phyloP scores from a whole-genome alignment of 1,140 invertebrate genomes.

The Cotesia vestalis region DNA sequence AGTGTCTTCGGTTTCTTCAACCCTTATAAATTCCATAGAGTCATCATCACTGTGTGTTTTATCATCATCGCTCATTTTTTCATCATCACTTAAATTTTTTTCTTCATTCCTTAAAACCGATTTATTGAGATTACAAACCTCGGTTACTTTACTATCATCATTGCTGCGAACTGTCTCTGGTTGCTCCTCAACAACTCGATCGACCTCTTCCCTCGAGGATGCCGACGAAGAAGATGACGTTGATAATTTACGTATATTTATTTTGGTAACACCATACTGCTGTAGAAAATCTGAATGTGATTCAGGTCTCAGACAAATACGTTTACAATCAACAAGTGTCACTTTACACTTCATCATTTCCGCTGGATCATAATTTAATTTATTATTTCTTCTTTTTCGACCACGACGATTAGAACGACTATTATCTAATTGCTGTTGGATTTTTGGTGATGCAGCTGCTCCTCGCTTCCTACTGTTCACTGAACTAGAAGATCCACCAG shows the following conservation, averaged over 20 bases:
- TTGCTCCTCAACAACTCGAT: too few relatives aligned
- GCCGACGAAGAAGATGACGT: too few relatives aligned
- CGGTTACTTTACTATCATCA: too few relatives aligned
- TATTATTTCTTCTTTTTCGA: constrained; percentile 33
- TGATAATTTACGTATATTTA: constrained; percentile 35
- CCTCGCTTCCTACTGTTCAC: constrained; percentile 7
- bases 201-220: too few relatives aligned
- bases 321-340: constrained; percentile 52
- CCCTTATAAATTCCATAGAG: constrained; percentile 20
- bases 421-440: neutral
- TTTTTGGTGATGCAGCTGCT: neutral
- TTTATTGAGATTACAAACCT: too few relatives aligned
- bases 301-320: constrained; percentile 45
- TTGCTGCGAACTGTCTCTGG: too few relatives aligned
- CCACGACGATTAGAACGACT: neutral
- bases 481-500: constrained; percentile 23
- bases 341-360: constrained; percentile 53
- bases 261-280: constrained; percentile 45
- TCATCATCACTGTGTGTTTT: constrained; percentile 33
- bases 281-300: constrained; percentile 38
- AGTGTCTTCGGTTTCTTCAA: neutral
- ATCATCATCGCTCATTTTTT: constrained; percentile 13
- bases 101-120: neutral
- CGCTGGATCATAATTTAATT: constrained; percentile 15
- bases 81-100: neutral